Evolutionary conservation across 2,797 vertebrate genomes (phyloP).

Genomic region (Busarellus nigricollis): DNA sequence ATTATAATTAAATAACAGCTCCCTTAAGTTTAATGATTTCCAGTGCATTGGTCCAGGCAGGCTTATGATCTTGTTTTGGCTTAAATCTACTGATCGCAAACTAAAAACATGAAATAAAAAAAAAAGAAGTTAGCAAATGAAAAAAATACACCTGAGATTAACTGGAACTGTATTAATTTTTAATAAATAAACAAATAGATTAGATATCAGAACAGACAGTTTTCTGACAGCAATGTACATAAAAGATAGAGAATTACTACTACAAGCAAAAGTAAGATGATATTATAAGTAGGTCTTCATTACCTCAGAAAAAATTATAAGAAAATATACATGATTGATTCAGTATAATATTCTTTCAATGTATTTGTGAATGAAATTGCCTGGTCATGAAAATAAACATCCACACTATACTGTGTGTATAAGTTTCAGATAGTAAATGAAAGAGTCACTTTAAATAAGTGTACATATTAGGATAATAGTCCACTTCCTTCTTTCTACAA

Average conservation of each 20-base stretch:
- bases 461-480: not conserved
- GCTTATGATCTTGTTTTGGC: constrained; percentile 81
- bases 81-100: constrained; percentile 90
- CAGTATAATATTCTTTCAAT: not conserved
- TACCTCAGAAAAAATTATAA: not conserved
- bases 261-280: not conserved
- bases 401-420: not conserved
- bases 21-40: constrained; percentile 88
- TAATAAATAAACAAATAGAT: not conserved
- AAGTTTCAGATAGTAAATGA: not conserved
- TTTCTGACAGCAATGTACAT: not conserved
- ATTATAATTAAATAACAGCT: constrained; percentile 92
- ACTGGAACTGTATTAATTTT: not conserved
- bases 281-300: not conserved
- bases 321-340: not conserved
- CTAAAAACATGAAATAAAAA: constrained; percentile 65
- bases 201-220: not conserved
- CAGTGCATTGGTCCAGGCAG: constrained; percentile 85
- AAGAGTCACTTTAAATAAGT: not conserved
- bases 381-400: not conserved
- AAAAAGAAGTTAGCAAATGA: not conserved
- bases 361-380: not conserved
- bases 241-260: not conserved
- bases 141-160: not conserved
- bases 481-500: not conserved